Evolutionary conservation across 2,797 vertebrate species (phyloP), one percentile per base, ranked within the genome.

Genomic region (Catamblyrhynchus diadema): DNA sequence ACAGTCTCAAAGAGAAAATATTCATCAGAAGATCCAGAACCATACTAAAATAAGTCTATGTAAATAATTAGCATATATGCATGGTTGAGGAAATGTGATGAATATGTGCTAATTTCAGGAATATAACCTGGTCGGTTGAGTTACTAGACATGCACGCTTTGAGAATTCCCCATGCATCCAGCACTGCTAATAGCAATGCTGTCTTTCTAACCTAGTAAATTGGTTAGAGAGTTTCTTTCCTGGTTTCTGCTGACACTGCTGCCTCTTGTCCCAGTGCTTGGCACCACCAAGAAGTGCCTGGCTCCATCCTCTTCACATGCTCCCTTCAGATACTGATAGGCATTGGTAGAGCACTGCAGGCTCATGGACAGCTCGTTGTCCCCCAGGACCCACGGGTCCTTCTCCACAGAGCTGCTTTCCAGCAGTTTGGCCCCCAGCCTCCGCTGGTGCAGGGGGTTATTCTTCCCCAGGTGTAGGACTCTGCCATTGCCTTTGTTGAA

Each of bases 181-280:
- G 30, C 0, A 0, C 12, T 50, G 35, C 35, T 41, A 33, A 30
- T 12, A 48, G 35, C 12, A 50, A 48, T 14, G 24, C 3, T 19
- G 8, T 23, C 64, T 32, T 59, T 59, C 64, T 41, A 50, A 33
- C 15, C 35, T 10, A 59, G 20, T 12, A 48, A 57, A 80, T 8
- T 9, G 14, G 12, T 54, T 32, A n/a, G 8, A 45, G 41, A 56
- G 17, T 56, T 45, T 79, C 23, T 45, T 65, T 44, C n/a, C 27
- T 6, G 1, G 27, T 37, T 67, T 41, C 21, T 37, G 27, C 27
- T 37, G n/a, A 47, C 27, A 47, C 42, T 24, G 27, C 6, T 57
- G 33, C 30, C 19, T 41, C 35, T 30, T 57, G 42, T 41, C 44
- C 20, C 12, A 33, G 45, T 33, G 64, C 37, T 24, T 41, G 44